Conservation (phyloP, 2,888 invertebrate species). For the Listrodromus nycthemerus region DNA sequence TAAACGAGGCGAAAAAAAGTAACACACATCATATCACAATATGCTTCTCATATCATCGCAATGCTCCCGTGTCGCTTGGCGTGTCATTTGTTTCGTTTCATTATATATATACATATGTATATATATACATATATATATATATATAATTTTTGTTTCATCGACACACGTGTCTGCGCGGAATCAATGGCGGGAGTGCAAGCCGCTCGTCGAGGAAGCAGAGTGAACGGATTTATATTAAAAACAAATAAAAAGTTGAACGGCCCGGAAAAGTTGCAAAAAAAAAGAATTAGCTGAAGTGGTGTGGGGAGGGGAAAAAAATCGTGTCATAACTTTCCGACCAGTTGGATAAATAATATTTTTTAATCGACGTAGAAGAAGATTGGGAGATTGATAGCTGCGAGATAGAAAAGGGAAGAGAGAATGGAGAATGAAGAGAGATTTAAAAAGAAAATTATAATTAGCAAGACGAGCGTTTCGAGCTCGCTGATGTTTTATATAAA, state of each 20-base stretch:
- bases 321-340: slow-evolving; percentile 55
- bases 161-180: slow-evolving; percentile 16
- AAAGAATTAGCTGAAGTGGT: slow-evolving; percentile 18
- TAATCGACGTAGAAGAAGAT: slow-evolving; percentile 67
- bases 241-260: slow-evolving; percentile 19
- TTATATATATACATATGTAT: not conserved
- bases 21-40: slow-evolving; percentile 33
- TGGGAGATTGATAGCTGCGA: slow-evolving; percentile 2
- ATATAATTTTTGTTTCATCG: not conserved
- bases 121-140: not conserved
- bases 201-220: not conserved
- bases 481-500: slow-evolving; percentile 48
- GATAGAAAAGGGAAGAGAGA: slow-evolving; percentile 7
- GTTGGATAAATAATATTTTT: slow-evolving; percentile 71
- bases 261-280: not conserved
- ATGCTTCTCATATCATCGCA: slow-evolving; percentile 56
- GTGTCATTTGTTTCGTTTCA: slow-evolving; percentile 23
- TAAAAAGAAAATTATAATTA: slow-evolving; percentile 48
- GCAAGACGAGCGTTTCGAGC: slow-evolving; percentile 43
- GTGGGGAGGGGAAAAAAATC: slow-evolving; percentile 10
- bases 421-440: slow-evolving; percentile 31
- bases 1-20: slow-evolving; percentile 31
- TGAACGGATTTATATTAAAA: slow-evolving; percentile 29
- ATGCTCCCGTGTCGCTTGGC: slow-evolving; percentile 18
- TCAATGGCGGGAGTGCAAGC: slow-evolving; percentile 22